phyloP scores from a whole-genome alignment of 2,797 vertebrate genomes.

The Coregonus sp. region DNA sequence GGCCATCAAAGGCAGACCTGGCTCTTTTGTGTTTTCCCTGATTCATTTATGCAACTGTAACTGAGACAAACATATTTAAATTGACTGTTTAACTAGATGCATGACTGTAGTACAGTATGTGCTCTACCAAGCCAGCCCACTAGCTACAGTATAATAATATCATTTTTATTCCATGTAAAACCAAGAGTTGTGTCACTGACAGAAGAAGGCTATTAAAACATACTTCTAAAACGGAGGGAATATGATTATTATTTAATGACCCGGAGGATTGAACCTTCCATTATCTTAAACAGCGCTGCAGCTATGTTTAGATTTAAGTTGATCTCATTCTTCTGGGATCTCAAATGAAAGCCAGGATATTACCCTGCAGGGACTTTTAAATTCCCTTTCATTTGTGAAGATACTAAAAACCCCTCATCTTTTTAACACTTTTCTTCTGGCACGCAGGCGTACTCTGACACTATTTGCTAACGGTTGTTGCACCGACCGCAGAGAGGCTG shows the following conservation, averaged over 20 bases:
- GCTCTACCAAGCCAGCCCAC: not conserved
- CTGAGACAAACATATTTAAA: not conserved
- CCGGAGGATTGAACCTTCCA: conserved; percentile 57
- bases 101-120: not conserved
- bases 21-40: not conserved
- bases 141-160: not conserved
- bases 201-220: conserved; percentile 38
- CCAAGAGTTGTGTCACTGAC: too few relatives aligned
- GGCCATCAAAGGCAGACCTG: too few relatives aligned
- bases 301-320: conserved; percentile 59
- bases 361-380: conserved; percentile 36
- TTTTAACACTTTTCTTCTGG: conserved; percentile 22
- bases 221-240: conserved; percentile 49
- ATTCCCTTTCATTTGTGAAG: conserved; percentile 20
- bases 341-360: conserved; percentile 56
- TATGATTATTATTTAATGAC: conserved; percentile 68
- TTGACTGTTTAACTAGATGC: not conserved
- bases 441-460: not conserved
- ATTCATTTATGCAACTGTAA: not conserved
- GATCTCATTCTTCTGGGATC: conserved; percentile 58
- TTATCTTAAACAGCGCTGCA: conserved; percentile 42
- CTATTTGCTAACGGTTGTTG: conserved; percentile 13
- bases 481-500: not conserved
- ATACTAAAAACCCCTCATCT: conserved; percentile 5
- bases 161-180: not conserved